Conservation (phyloP, 2,797 vertebrate species). For the Pampus argenteus region DNA sequence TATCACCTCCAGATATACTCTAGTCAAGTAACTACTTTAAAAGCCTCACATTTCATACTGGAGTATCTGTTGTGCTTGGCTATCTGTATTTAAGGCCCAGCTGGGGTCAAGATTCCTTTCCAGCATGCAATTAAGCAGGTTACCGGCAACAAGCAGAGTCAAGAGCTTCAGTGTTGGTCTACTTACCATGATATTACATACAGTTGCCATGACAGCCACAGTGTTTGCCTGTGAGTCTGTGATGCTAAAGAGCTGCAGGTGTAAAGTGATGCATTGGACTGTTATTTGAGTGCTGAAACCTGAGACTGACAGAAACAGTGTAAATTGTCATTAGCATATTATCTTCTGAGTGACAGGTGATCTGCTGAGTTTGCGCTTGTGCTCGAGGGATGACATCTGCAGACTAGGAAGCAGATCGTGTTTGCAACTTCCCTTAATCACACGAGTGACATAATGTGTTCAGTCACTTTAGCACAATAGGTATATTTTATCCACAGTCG, state of each 20-base stretch:
- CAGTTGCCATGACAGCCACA: constrained; percentile 68
- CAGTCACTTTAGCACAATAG: constrained; percentile 14
- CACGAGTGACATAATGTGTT: neutral
- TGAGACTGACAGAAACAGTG: constrained; percentile 4
- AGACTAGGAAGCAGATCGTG: constrained; percentile 15
- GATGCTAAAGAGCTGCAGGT: constrained; percentile 66
- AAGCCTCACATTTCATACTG: constrained; percentile 46
- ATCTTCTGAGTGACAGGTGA: constrained; percentile 28
- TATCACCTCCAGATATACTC: neutral
- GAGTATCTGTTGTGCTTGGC: constrained; percentile 31
- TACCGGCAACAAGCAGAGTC: constrained; percentile 39
- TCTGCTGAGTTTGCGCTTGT: constrained; percentile 7
- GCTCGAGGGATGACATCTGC: constrained; percentile 33
- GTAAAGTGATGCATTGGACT: constrained; percentile 55
- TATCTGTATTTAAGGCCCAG: constrained; percentile 15
- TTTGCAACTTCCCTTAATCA: constrained; percentile 20
- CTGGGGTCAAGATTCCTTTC: constrained; percentile 56
- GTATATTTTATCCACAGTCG: constrained; percentile 1
- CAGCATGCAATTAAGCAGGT: constrained; percentile 54
- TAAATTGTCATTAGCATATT: constrained; percentile 42
- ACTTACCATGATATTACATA: constrained; percentile 62
- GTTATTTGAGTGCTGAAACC: constrained; percentile 39
- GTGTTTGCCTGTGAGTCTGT: constrained; percentile 54
- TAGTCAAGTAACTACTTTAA: constrained; percentile 53
- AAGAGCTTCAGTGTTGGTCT: constrained; percentile 33